Evolutionary conservation across 2,797 vertebrate genomes (phyloP), one percentile per base, ranked within the genome.

Genomic region (Cryptoblepharus egeriae): DNA sequence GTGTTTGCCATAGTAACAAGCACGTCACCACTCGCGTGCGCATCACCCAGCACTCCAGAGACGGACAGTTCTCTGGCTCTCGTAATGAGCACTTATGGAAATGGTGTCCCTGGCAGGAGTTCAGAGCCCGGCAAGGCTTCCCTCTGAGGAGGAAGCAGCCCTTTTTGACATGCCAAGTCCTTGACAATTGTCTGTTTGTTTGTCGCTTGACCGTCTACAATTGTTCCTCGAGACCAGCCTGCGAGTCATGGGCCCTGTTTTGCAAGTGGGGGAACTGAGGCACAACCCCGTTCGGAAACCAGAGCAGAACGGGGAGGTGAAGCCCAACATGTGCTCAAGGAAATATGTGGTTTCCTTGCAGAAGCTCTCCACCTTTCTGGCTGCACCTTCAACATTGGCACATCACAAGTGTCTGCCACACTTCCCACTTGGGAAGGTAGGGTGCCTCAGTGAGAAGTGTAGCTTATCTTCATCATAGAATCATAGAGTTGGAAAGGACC

Each of bases 1-100:
- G 11, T 93, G 42, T 94, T 94, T 91, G 89, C 94, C 93, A 94
- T 95, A 94, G 94, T 94, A 95, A 95, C 93, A 16, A 74, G 84
- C 55, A 80, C 89, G 90, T 81, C 75, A 85, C 89, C 82, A n/a
- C n/a, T n/a, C n/a, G n/a, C n/a, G 77, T 63, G 73, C 0, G 13
- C 2, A 18, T 87, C 93, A 85, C 87, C 87, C 83, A 83, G 84
- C 39, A 70, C 68, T 74, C 75, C 35, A 8, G 63, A 20, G 37
- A 52, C 45, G 58, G 89, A 20, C 85, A 88, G 87, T 89, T 89
- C 10, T 88, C 90, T 89, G 55, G 89, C 3, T 80, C 67, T 84
- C 52, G 82, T 85, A 93, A 81, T 65, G 68, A 76, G 89, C 60
- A 5, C 84, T 3, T 77, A 90, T 77, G 26, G 84, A 80, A 74